Evolutionary conservation across 2,888 invertebrate species (phyloP).

Genomic region (Lissocephala sabroskyi): DNA sequence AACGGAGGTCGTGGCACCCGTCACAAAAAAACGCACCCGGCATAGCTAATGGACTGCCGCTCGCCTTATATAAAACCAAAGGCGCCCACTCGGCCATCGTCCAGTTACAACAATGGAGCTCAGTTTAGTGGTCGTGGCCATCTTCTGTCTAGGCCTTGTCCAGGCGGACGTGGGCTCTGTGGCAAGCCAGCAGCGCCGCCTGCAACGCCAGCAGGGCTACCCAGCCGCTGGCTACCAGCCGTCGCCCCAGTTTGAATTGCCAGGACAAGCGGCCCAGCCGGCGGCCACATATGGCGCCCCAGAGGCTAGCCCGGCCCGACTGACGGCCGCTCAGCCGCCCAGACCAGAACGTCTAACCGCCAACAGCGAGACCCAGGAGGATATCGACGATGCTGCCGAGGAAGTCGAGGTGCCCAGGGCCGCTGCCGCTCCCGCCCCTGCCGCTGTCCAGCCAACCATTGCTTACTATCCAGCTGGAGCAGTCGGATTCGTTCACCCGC

Average conservation of each 20-base stretch:
- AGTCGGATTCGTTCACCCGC: conserved; percentile 55
- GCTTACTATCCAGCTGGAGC: conserved; percentile 59
- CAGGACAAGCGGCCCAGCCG: conserved; percentile 8
- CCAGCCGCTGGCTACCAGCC: conserved; percentile 58
- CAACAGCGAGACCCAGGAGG: conserved; percentile 51
- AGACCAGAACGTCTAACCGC: conserved; percentile 37
- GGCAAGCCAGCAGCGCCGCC: conserved; percentile 19
- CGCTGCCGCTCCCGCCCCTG: conserved; percentile 7
- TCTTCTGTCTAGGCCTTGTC: conserved; percentile 20
- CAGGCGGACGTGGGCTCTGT: conserved; percentile 20
- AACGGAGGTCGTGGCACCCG: conserved; percentile 15
- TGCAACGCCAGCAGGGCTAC: conserved; percentile 47
- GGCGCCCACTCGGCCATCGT: neutral
- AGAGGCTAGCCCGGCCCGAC: conserved; percentile 7
- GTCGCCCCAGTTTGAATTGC: conserved; percentile 37
- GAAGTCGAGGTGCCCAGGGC: conserved; percentile 34
- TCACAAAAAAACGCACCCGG: conserved; percentile 17
- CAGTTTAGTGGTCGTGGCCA: conserved; percentile 23
- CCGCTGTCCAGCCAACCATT: conserved; percentile 28
- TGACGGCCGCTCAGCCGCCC: neutral
- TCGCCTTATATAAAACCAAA: conserved; percentile 31
- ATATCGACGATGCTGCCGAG: conserved; percentile 51
- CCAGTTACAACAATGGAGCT: conserved; percentile 39
- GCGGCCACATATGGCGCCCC: conserved; percentile 12
- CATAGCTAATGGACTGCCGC: conserved; percentile 46